Evolutionary conservation across 1,140 invertebrate species (phyloP), one percentile per base, ranked within the genome.

Genomic region (Bombus balteatus): DNA sequence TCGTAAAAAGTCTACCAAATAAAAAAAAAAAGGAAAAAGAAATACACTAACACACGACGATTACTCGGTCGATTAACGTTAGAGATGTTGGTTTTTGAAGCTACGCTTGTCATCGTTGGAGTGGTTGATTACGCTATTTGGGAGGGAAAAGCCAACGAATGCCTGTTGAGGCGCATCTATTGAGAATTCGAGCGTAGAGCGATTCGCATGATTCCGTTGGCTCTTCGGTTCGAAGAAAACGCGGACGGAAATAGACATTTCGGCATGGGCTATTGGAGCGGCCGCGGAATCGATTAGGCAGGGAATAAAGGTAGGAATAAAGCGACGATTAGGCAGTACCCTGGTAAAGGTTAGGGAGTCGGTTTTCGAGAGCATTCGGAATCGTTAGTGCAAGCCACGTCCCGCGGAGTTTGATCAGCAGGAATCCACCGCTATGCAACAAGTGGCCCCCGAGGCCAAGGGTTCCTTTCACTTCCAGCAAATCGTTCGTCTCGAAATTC

Each of bases 361-460:
- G 89, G 89, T 91, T 91, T 87, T 73, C 85, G 73, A 75, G 83
- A 81, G 89, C 86, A 93, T 94, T 93, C 90, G 87, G 75, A 91
- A 32, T 92, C 91, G 90, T 74, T 91, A 87, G 88, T 89, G 92
- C 90, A 92, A 88, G 72, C 62, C 41, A 74, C 79, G 82, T 91
- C 92, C 92, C 80, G 90, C 65, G 80, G 91, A 71, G 92, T 34
- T 57, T 57, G 81, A 68, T 41, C 93, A 93, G 92, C 92, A 85
- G 91, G 92, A 91, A 88, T 90, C 74, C 87, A 81, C 66, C 71
- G 88, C 85, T 86, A 81, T 86, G 92, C 91, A 93, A 94, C 93
- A 94, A 93, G 92, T 93, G 93, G 92, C 89, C 91, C 88, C 87
- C 82, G 87, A 73, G 82, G 74, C 77, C 77, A 85, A 87, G 81